phyloP scores from a whole-genome alignment of 2,113 vertebrate genomes.

The Rhineura floridana region DNA sequence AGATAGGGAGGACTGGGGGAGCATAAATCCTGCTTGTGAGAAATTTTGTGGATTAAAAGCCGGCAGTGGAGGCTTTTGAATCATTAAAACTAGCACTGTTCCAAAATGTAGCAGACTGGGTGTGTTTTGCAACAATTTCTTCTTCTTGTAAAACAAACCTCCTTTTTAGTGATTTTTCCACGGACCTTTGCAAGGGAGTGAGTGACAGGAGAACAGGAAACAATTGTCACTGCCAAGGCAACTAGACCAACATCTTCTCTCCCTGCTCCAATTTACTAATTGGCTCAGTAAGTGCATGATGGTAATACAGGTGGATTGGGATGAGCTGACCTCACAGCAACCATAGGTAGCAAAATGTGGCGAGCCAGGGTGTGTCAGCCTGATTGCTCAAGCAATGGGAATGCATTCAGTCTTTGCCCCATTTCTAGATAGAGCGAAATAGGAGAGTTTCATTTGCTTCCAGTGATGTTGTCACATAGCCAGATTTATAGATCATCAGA shows the following conservation, averaged over 20 bases:
- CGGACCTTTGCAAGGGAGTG: background rate
- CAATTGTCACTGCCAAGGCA: background rate
- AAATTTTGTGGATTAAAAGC: slow-evolving; percentile 66
- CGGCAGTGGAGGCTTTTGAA: slow-evolving; percentile 50
- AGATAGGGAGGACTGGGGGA: slow-evolving; percentile 54
- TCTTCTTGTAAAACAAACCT: background rate
- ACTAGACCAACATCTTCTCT: background rate
- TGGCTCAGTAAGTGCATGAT: background rate
- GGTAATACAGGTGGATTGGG: background rate
- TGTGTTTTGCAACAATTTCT: background rate
- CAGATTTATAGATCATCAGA: background rate
- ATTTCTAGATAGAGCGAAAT: background rate
- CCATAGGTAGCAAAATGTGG: background rate
- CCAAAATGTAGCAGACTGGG: background rate
- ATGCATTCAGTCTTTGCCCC: background rate
- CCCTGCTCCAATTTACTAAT: background rate
- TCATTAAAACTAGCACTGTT: slow-evolving; percentile 36
- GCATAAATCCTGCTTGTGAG: slow-evolving; percentile 73
- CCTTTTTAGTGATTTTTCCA: background rate
- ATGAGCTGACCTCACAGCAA: too few species aligned
- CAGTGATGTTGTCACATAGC: background rate
- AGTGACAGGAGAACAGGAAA: background rate
- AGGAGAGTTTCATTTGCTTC: background rate
- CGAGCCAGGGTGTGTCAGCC: background rate
- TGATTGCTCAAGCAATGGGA: background rate